A percentile compares a stretch with the other conserved stretches of the same genome.
These are phyloP conservation scores for Psittacula echo DNA, from an alignment of 2,797 vertebrate species.

Conservation along the genomic window DNA sequence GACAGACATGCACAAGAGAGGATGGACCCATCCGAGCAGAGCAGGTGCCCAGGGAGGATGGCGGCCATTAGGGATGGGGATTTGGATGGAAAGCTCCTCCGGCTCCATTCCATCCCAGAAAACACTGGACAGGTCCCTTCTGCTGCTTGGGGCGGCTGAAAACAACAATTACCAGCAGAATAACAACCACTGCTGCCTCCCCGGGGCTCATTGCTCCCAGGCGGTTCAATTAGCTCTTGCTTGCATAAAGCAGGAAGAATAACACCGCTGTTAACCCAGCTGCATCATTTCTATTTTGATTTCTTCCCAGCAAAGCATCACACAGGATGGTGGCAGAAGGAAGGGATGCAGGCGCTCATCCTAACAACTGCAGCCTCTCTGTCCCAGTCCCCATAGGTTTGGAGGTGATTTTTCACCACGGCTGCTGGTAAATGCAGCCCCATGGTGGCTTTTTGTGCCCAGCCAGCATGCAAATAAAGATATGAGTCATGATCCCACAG, in stretches of 20 bases:
- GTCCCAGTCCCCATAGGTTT: accelerated
- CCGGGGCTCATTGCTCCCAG: background rate
- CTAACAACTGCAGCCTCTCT: accelerated
- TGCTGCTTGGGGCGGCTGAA: accelerated
- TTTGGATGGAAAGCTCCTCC: background rate
- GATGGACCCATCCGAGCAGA: background rate
- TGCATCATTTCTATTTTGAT: background rate
- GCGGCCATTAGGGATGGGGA: background rate
- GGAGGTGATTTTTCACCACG: accelerated
- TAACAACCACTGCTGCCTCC: background rate
- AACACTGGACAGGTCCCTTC: background rate
- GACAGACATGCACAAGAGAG: accelerated
- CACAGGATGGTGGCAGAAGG: background rate
- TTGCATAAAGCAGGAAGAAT: background rate
- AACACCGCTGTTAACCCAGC: accelerated
- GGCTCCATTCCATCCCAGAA: background rate
- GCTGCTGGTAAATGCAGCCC: background rate
- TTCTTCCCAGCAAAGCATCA: background rate
- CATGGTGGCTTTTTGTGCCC: background rate
- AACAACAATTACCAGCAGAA: background rate
- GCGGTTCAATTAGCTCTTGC: background rate
- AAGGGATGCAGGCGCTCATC: background rate
- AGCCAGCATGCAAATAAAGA: background rate
- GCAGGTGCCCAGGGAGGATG: background rate
- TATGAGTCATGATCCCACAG: background rate